A percentile compares a stretch with the other conserved stretches of the same genome.
Conservation (phyloP, 2,797 vertebrate genomes). For the Falco berigora region DNA sequence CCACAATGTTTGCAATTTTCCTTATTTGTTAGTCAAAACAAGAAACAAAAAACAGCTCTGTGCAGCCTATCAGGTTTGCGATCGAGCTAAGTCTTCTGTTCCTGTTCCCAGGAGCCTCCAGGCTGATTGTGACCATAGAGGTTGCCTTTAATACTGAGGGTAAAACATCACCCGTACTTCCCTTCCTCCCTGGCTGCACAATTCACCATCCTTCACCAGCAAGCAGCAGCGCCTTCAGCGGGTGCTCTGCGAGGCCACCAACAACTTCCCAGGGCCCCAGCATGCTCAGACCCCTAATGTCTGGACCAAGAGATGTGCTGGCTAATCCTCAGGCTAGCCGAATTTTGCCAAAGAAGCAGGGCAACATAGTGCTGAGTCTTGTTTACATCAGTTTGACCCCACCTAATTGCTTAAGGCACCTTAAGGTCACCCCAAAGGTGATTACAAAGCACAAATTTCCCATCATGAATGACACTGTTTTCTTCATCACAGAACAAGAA, state of each 20-base stretch:
- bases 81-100: neutral
- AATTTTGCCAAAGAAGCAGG: neutral
- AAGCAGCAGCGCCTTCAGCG: neutral
- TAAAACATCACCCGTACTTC: neutral
- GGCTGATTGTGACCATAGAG: neutral
- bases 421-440: neutral
- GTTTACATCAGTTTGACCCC: neutral
- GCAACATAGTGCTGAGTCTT: neutral
- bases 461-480: neutral
- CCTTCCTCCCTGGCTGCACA: neutral
- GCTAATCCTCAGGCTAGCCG: neutral
- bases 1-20: neutral
- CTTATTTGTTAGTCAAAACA: neutral
- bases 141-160: neutral
- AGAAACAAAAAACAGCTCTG: neutral
- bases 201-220: neutral
- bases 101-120: neutral
- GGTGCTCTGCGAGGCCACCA: neutral
- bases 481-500: neutral
- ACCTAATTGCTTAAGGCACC: neutral
- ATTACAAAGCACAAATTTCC: neutral
- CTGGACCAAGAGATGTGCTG: neutral
- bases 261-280: neutral
- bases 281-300: neutral
- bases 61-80: neutral